Conservation (phyloP, 37 sponge, comb jelly and placozoan species). For the Ephydatia muelleri region DNA sequence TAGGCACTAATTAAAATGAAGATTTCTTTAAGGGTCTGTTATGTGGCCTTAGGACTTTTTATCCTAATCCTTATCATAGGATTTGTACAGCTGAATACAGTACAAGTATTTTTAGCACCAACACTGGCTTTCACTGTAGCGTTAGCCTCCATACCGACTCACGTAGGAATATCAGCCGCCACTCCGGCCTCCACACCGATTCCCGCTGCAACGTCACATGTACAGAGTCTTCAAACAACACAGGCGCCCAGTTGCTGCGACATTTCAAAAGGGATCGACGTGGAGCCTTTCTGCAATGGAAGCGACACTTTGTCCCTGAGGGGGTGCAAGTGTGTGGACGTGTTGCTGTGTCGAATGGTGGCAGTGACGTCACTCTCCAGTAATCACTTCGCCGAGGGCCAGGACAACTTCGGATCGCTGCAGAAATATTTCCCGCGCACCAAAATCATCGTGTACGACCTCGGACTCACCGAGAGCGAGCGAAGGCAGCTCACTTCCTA, state of each 20-base stretch:
- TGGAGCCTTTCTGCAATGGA: background rate
- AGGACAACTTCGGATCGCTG: conserved; percentile 18
- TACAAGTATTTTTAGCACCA: too few species aligned
- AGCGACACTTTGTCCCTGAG: background rate
- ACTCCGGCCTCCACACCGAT: too few species aligned
- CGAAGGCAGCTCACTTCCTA: background rate
- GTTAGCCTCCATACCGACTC: too few species aligned
- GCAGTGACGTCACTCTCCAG: conserved; percentile 19
- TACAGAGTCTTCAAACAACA: too few species aligned
- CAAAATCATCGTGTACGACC: conserved; percentile 16
- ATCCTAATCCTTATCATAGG: too few species aligned
- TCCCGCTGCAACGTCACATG: too few species aligned
- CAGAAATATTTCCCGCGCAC: conserved; percentile 21
- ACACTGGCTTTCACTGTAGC: too few species aligned
- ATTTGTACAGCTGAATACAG: too few species aligned
- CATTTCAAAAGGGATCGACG: background rate
- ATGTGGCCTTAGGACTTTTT: too few species aligned
- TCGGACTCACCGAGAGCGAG: conserved; percentile 10
- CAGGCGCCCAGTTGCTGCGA: background rate
- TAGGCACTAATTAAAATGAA: too few species aligned
- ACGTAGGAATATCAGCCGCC: too few species aligned
- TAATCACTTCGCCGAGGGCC: conserved; percentile 8
- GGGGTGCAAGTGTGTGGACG: conserved; percentile 21
- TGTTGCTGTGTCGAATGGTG: conserved; percentile 19
- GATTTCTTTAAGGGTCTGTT: too few species aligned